phyloP scores from a whole-genome alignment of 2,113 vertebrate species.

The Carassius carassius region DNA sequence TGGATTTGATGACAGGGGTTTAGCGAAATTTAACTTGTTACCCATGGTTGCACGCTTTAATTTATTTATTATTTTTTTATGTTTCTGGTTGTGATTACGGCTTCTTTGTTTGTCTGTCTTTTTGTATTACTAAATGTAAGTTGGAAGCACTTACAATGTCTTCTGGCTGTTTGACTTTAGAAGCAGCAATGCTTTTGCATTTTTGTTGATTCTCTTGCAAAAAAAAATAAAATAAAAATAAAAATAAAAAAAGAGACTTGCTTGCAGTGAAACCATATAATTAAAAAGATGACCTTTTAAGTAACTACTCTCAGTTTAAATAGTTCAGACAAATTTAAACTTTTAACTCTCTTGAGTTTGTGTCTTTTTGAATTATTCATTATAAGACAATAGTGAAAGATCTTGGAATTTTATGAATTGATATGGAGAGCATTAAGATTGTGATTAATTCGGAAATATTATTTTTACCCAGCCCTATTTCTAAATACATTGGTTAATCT shows the following conservation, averaged over 20 bases:
- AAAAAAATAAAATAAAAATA: background rate
- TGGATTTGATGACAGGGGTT: slow-evolving; percentile 68
- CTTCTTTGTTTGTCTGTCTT: background rate
- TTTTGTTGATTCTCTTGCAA: background rate
- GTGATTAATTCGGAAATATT: too few relatives aligned
- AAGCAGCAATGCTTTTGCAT: background rate
- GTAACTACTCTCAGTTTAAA: background rate
- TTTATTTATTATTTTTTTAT: slow-evolving; percentile 28
- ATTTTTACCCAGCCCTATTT: background rate
- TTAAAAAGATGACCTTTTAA: background rate
- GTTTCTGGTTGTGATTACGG: slow-evolving; percentile 5
- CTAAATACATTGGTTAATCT: background rate
- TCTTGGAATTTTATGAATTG: background rate
- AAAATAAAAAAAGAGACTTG: too few relatives aligned
- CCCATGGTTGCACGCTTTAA: background rate
- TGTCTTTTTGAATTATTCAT: background rate
- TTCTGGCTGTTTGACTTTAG: background rate
- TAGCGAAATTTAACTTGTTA: slow-evolving; percentile 34
- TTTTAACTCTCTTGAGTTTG: background rate
- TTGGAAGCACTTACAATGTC: background rate
- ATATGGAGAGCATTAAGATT: too few relatives aligned
- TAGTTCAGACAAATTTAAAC: background rate
- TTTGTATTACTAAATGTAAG: background rate
- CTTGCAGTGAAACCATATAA: background rate
- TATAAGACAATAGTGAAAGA: background rate